Base-by-base conservation (phyloP, 2,797 vertebrate species). In the Smutsia temminckii region DNA sequence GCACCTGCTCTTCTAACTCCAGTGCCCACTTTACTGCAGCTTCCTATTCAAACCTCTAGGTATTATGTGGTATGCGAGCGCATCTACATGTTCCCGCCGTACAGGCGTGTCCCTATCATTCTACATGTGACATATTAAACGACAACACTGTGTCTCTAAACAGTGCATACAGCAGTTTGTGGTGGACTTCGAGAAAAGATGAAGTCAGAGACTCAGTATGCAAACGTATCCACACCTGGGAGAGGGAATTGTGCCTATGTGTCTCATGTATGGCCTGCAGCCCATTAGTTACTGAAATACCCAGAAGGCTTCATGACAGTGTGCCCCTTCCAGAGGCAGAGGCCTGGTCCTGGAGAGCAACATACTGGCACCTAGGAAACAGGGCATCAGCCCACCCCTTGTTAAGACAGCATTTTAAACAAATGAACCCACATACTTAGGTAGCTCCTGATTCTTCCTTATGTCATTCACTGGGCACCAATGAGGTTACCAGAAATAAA, bases 321-420 rank as follows among this genome's bases (percentile, higher is more conserved):
- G 37, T 72, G 42, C 46, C 32, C 85, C 40, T 51, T 17, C 21
- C n/a, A 29, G 40, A 88, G 78, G 63, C 57, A 77, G 11, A 71
- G 72, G 23, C 37, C 61, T 61, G 14, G 55, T 75, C 40, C 55
- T 84, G 61, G 59, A 77, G 46, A 74, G 55, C 34, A 55, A 59
- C 55, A 55, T 16, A 57, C 49, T 11, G 25, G 34, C 25, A 85
- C 46, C 61, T 53, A 77, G 37, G 95, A 84, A 8, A 23, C 49
- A 93, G 6, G 53, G 10, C 49, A 80, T 42, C 34, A 59, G 78
- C 14, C 49, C 89, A 0, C 23, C 53, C 77, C 69, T 89, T 92
- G 64, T 81, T 95, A 95, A 88, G 51, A 51, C 40, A 94, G n/a
- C 7, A 94, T 71, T 94, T 94, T 86, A 92, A 86, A 85, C 6